A percentile compares a stretch with the other conserved stretches of the same genome.
Conservation (phyloP, 1,140 invertebrate species). For the Neodiprion pinetum region DNA sequence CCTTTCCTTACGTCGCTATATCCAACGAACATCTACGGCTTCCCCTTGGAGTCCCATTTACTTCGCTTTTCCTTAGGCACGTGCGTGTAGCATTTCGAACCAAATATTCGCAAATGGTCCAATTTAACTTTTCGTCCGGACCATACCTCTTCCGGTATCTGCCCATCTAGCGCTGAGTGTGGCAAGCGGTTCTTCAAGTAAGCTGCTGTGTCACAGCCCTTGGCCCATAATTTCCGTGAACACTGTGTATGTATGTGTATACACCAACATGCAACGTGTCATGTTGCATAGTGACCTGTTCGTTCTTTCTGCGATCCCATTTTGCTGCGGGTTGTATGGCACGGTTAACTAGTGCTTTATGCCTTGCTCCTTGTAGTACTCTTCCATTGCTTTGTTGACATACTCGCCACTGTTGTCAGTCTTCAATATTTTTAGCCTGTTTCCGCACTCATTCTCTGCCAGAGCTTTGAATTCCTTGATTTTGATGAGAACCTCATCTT, state of each 20-base stretch:
- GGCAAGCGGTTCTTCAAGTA: constrained; percentile 43
- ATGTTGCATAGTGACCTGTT: too few species aligned
- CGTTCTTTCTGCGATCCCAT: not conserved
- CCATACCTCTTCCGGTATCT: constrained; percentile 43
- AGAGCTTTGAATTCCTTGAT: constrained; percentile 30
- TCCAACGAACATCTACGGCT: too few species aligned
- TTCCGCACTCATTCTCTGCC: constrained; percentile 37
- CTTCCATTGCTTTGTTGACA: constrained; percentile 29
- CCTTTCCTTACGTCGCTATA: too few species aligned
- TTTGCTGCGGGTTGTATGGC: constrained; percentile 25
- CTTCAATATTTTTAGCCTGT: constrained; percentile 35
- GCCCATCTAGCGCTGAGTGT: constrained; percentile 34
- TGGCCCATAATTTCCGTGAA: constrained; percentile 40
- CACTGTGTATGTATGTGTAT: constrained; percentile 19
- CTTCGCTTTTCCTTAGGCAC: constrained; percentile 38
- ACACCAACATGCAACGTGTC: not conserved
- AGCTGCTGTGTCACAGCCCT: constrained; percentile 35
- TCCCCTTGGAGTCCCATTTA: constrained; percentile 30
- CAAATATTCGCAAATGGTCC: constrained; percentile 36
- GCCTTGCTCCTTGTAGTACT: constrained; percentile 24
- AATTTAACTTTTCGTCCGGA: constrained; percentile 30
- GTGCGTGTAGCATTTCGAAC: constrained; percentile 33
- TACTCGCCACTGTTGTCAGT: constrained; percentile 49
- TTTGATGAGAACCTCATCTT: constrained; percentile 28
- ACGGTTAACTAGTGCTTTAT: constrained; percentile 35